Evolutionary conservation across 2,888 invertebrate genomes (phyloP), one percentile per base, ranked within the genome.

Genomic region (Drosophila paracracens): DNA sequence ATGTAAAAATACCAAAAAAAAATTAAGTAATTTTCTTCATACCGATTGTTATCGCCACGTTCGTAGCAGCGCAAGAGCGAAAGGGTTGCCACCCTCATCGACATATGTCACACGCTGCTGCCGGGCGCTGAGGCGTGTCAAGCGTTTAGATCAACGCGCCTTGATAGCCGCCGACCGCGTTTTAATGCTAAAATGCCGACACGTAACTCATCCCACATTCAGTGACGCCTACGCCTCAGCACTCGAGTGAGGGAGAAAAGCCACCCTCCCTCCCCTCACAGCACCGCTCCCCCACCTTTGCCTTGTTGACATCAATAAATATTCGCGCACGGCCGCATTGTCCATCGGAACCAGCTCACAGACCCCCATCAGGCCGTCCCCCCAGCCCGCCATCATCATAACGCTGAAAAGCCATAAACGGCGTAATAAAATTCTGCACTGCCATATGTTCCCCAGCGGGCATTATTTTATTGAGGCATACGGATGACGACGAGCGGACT

Each of bases 401-500:
- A 81, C 75, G 81, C 81, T 83, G 85, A 82, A 90, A 88, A 84
- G 88, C 90, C 86, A 90, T 90, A 88, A 88, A 90, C 88, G 90
- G 81, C 81, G 82, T 84, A 88, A 88, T 88, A 88, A 88, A 88
- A 88, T 90, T 90, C 88, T 86, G 90, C 87, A 89, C 80, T 82
- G 84, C 88, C 88, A 90, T 88, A 88, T 88, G 88, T 90, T 90
- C 87, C 88, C 90, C 89, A 90, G 90, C 89, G 88, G 88, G 88
- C 81, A 89, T 89, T 89, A 85, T 87, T 88, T 87, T 87, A 89
- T 87, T 85, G 82, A 76, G 73, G 78, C 70, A 69, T 70, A 70
- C 74, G 77, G 58, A 54, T 67, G 56, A 59, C 72, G 40, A 59
- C 70, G 40, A 21, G 36, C 60, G 51, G 64, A 58, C 54, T 62